Evolutionary conservation across 2,888 invertebrate species (phyloP), one percentile per base, ranked within the genome.

Genomic region (Alitta virens): DNA sequence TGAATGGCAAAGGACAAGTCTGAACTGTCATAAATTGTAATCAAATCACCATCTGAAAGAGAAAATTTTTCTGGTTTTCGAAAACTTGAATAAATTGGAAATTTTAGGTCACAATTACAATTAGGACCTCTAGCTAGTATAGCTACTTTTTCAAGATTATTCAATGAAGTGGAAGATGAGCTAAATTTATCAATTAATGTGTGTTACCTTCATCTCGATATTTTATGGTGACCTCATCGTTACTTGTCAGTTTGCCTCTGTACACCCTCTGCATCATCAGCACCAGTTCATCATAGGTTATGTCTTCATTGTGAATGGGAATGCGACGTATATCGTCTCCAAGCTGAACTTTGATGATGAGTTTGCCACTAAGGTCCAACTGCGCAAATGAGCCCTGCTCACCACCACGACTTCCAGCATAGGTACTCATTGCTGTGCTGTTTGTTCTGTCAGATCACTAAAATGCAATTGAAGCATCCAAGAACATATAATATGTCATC

Each of bases 261-360:
- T 88, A 89, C 5, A 89, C 87, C 70, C 88, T 79, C 77, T 89
- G 88, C 88, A 89, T 88, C 89, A 89, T 89, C 60, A 89, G 81
- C 58, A 89, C 85, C 56, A 89, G 78, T 77, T 89, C 82, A 71
- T 82, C 82, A 74, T 88, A 88, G 0, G 88, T 89, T 70, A 89
- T 86, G 63, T 89, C 88, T 78, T 89, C 88, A 82, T 89, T 89
- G 79, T 88, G 88, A 62, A 89, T 88, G 9, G 88, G 87, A 67
- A 89, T 88, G 69, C 88, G 83, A 23, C 88, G 83, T 64, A 88
- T 88, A 80, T 88, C 89, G 77, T 88, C 87, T 23, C 86, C 87
- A 62, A 88, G 82, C 76, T 87, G 86, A 52, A 85, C 86, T 71
- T 85, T 70, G 25, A 70, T 70, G 18, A 69, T 66, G 25, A 70